Evolutionary conservation across 2,888 invertebrate species (phyloP).

Genomic region (Linnaemya vulpina): DNA sequence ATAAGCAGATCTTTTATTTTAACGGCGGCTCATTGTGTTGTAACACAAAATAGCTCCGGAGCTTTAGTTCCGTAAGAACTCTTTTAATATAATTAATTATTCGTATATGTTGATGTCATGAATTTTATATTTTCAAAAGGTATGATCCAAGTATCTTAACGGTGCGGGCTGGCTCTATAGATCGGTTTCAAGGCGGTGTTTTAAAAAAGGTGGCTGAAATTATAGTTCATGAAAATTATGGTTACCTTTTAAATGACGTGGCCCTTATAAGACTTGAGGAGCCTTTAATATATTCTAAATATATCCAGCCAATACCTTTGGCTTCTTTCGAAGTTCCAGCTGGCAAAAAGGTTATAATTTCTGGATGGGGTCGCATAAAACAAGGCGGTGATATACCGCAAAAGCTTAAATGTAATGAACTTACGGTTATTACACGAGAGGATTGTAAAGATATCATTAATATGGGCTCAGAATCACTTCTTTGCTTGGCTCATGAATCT

Average conservation of each 20-base stretch:
- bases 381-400: conserved; percentile 75
- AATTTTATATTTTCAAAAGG: conserved; percentile 31
- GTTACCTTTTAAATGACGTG: conserved; percentile 76
- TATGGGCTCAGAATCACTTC: conserved; percentile 72
- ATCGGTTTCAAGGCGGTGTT: conserved; percentile 77
- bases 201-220: conserved; percentile 74
- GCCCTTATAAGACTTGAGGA: conserved; percentile 75
- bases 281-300: conserved; percentile 75
- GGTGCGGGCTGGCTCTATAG: conserved; percentile 72
- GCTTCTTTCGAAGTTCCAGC: conserved; percentile 74
- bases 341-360: conserved; percentile 74
- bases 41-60: conserved; percentile 56
- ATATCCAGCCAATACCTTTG: conserved; percentile 76
- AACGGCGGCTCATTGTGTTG: conserved; percentile 81
- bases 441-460: conserved; percentile 72
- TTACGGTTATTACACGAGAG: conserved; percentile 72
- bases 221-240: conserved; percentile 76
- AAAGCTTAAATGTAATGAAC: conserved; percentile 76
- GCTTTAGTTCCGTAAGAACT: conserved; percentile 73
- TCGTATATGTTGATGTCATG: background rate
- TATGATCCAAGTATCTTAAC: conserved; percentile 44
- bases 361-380: conserved; percentile 78
- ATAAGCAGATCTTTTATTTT: conserved; percentile 76
- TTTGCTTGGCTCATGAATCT: conserved; percentile 77
- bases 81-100: background rate